These are phyloP conservation scores for Aelia acuminata DNA, from an alignment of 2,888 invertebrate genomes.

Conservation along the genomic window DNA sequence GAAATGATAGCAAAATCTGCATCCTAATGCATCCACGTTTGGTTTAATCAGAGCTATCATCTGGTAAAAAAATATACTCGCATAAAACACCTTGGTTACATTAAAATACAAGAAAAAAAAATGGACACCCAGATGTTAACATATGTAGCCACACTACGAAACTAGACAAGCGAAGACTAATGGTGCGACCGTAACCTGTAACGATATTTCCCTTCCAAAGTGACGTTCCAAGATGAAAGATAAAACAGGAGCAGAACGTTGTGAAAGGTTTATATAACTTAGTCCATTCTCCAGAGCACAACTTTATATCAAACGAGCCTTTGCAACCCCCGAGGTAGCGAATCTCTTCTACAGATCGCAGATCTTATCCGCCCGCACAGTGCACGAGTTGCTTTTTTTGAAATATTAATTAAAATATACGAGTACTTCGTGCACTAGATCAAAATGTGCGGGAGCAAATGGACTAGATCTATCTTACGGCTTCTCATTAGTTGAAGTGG, in stretches of 20 bases:
- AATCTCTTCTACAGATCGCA: background rate
- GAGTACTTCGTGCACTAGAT: background rate
- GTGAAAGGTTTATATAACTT: constrained; percentile 42
- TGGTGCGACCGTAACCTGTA: background rate
- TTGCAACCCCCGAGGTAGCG: background rate
- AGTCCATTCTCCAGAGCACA: constrained; percentile 3
- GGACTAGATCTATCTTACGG: background rate
- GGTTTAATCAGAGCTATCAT: too few relatives aligned
- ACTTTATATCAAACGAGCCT: constrained; percentile 11
- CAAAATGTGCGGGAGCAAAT: background rate
- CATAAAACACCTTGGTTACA: too few relatives aligned
- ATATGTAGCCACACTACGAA: background rate
- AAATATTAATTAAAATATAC: constrained; percentile 19
- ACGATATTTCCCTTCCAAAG: constrained; percentile 17
- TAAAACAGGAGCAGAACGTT: constrained; percentile 5
- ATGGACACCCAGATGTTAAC: background rate
- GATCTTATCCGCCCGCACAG: background rate
- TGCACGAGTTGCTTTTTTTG: constrained; percentile 11
- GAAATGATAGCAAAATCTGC: too few relatives aligned
- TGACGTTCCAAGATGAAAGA: constrained; percentile 12
- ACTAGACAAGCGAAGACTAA: background rate
- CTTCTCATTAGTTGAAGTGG: background rate
- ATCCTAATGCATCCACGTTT: too few relatives aligned
- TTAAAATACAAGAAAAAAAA: background rate
- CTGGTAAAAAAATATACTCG: too few relatives aligned